These are phyloP conservation scores for Megalonaias nervosa DNA, from an alignment of 1,140 invertebrate species.

Conservation along the genomic window DNA sequence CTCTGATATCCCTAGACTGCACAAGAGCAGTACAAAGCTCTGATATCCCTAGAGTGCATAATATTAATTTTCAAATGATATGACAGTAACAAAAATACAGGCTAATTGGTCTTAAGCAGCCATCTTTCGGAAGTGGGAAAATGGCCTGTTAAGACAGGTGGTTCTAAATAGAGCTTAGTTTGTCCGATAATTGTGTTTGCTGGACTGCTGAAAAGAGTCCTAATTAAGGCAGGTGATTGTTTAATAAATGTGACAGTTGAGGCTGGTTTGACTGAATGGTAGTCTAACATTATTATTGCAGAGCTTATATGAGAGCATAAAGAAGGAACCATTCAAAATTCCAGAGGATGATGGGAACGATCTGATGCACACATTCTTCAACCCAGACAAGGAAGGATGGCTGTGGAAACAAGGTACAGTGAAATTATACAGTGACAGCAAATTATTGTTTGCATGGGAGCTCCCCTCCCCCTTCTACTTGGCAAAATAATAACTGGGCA, in stretches of 20 bases:
- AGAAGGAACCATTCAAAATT: conserved; percentile 99
- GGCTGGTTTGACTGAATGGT: too few relatives aligned
- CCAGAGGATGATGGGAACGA: conserved; percentile 99
- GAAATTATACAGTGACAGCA: background rate
- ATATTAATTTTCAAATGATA: too few relatives aligned
- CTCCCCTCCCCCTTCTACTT: too few relatives aligned
- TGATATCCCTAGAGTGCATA: too few relatives aligned
- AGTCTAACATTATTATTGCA: conserved; percentile 67
- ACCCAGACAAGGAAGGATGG: conserved; percentile 99
- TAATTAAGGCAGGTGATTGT: background rate
- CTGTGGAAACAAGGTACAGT: conserved; percentile 95
- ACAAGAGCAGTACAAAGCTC: too few relatives aligned
- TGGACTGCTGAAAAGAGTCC: background rate
- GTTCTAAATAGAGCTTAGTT: background rate
- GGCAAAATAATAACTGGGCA: too few relatives aligned
- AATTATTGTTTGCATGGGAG: too few relatives aligned
- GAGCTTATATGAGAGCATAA: conserved; percentile 98
- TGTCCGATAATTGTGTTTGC: background rate
- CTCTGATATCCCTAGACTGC: too few relatives aligned
- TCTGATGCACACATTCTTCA: conserved; percentile 99
- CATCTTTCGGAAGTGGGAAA: too few relatives aligned
- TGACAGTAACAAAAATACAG: too few relatives aligned
- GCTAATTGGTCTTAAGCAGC: too few relatives aligned
- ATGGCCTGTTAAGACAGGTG: too few relatives aligned
- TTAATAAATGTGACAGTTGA: background rate